Percentiles rank a stretch among this genome's conserved stretches.
These are phyloP conservation scores for Ellobium chinense DNA, from an alignment of 2,888 invertebrate species.

Conservation along the genomic window DNA sequence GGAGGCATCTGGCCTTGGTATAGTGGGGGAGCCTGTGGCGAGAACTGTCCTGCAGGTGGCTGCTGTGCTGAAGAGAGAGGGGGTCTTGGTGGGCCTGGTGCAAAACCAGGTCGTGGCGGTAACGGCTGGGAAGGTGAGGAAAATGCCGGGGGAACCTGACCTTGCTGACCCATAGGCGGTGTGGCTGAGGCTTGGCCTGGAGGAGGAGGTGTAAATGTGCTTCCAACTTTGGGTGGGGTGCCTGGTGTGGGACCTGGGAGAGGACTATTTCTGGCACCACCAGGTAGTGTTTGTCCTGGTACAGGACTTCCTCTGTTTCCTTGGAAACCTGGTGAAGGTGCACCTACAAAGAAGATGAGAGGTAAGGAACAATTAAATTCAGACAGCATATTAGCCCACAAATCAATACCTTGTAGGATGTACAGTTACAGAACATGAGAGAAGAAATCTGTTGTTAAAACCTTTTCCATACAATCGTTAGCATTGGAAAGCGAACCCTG, in stretches of 20 bases:
- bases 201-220: constrained; percentile 26
- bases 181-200: background rate
- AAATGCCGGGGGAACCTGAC: background rate
- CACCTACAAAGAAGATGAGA: constrained; percentile 52
- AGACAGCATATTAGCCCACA: no score
- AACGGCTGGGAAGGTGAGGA: background rate
- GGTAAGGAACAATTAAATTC: no score
- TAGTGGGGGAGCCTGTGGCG: background rate
- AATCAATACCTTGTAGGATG: no score
- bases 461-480: no score
- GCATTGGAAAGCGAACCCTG: no score
- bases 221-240: constrained; percentile 52
- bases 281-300: background rate
- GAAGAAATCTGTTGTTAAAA: no score
- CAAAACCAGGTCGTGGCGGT: constrained; percentile 25
- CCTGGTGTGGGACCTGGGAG: background rate
- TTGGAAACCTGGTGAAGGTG: constrained; percentile 57
- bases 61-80: constrained; percentile 19
- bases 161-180: constrained; percentile 3
- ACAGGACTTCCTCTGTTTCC: constrained; percentile 54
- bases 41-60: background rate
- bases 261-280: background rate
- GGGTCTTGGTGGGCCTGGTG: constrained; percentile 16
- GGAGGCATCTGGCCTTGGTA: constrained; percentile 10
- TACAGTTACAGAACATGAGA: no score